Base-by-base conservation (phyloP, 30 jellyfish, hydroid and myxozoan genomes). In the Hydra vulgaris region DNA sequence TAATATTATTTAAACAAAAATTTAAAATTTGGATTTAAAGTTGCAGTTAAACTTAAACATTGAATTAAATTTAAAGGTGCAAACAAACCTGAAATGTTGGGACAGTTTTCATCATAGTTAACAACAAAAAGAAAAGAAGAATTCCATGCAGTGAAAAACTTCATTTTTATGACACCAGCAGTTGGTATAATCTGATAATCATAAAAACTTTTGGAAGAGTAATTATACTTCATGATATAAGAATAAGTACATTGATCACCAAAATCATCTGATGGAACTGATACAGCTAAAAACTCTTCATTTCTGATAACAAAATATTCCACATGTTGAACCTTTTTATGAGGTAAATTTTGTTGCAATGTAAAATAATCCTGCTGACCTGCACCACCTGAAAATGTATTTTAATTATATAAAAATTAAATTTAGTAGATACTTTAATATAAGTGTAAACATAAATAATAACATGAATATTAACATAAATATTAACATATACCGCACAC, bases 231-330 rank as follows among this genome's bases (percentile, higher is more conserved):
- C 90, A 81, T 74, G 5, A 87, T 68, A 16, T 53, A 81, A 18
- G 81, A 26, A 8, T 71, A 53, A 18, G 40, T 3, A 52, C 89
- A 81, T 0, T 18, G 27, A 1, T 71, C 17, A 27, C 26, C 17
- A 71, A 27, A 27, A 12, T 12, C 56, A 73, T 23, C 17, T 23
- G 75, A 7, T n/a, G 25, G 77, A 8, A 22, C 82, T 23, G 78
- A 73, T 81, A 79, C 18, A 0, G 93, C 96, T 23, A 88, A 26
- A 83, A 23, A 88, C 27, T 52, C 55, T 16, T 73, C 86, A 8
- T 66, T 66, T 15, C 81, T 89, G 24, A 88, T 56, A 25, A 54
- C 24, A 67, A 88, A 88, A 0, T 82, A 73, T 77, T 81, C 90
- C 15, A 79, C 54, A 84, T 76, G 84, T 74, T 26, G 54, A 19